A percentile compares a stretch with the other conserved stretches of the same genome.
phyloP scores from a whole-genome alignment of 2,113 vertebrate species.

The Coptodon bakossiorum region DNA sequence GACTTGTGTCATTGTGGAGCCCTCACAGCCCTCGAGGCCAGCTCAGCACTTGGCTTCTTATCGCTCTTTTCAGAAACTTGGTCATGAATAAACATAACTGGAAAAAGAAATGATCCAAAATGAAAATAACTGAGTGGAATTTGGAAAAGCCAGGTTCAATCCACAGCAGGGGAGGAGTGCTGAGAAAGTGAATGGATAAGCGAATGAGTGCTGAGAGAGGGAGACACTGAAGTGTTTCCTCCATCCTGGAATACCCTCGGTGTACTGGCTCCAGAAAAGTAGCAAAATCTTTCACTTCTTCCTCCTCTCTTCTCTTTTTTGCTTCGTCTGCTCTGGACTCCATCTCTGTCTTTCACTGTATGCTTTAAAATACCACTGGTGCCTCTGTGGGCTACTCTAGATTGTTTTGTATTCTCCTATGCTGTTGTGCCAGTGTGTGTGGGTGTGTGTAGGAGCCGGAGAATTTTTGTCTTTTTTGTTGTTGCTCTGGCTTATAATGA shows the following conservation, averaged over 20 bases:
- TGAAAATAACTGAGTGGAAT: constrained; percentile 49
- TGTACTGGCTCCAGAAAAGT: constrained; percentile 5
- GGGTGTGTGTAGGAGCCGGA: not conserved
- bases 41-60: constrained; percentile 60
- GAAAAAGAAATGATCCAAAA: constrained; percentile 37
- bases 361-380: constrained; percentile 6
- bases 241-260: constrained; percentile 2
- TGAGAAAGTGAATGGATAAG: constrained; percentile 31
- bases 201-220: not conserved
- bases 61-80: constrained; percentile 45
- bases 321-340: not conserved
- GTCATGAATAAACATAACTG: constrained; percentile 58
- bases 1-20: constrained; percentile 3
- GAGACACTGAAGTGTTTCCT: constrained; percentile 3
- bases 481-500: constrained; percentile 13
- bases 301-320: not conserved
- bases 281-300: not conserved
- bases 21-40: constrained; percentile 30
- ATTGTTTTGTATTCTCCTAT: constrained; percentile 4
- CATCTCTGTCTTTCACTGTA: not conserved
- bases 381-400: constrained; percentile 1
- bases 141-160: constrained; percentile 25
- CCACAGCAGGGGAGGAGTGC: constrained; percentile 2
- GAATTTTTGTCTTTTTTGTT: not conserved
- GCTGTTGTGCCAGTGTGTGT: not conserved